These are phyloP conservation scores for Pammene aurita DNA, from an alignment of 2,888 invertebrate genomes.

Conservation along the genomic window DNA sequence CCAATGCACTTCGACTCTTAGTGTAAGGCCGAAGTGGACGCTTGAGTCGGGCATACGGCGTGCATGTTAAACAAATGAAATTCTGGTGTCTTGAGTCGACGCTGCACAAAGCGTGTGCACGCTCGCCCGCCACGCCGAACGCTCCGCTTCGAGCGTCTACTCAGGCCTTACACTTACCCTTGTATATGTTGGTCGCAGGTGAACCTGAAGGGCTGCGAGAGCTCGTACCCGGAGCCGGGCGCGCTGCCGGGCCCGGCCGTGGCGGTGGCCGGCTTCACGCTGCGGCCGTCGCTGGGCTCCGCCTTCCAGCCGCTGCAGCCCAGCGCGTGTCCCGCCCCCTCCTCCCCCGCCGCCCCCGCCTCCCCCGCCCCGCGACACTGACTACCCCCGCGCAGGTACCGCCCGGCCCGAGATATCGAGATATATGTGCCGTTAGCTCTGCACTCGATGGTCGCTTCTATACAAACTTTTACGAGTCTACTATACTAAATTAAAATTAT, in stretches of 20 bases:
- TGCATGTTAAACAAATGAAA: too few species aligned
- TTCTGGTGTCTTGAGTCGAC: too few species aligned
- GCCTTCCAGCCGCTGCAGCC: slow-evolving; percentile 89
- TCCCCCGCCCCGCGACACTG: slow-evolving; percentile 27
- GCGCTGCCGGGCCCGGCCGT: slow-evolving; percentile 85
- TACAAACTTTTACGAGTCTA: neutral
- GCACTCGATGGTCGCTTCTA: neutral
- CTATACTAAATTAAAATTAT: too few species aligned
- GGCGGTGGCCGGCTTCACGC: slow-evolving; percentile 86
- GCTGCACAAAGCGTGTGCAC: too few species aligned
- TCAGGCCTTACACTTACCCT: too few species aligned
- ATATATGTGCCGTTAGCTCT: neutral
- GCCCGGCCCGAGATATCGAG: neutral
- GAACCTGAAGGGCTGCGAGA: slow-evolving; percentile 84
- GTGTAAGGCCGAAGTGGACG: too few species aligned
- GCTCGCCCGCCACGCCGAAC: too few species aligned
- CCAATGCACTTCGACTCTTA: too few species aligned
- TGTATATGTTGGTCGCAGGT: slow-evolving; percentile 62
- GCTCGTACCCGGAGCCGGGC: slow-evolving; percentile 66
- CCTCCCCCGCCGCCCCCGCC: slow-evolving; percentile 44
- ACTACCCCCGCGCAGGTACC: too few species aligned
- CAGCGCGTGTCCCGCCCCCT: slow-evolving; percentile 47
- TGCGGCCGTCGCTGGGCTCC: slow-evolving; percentile 90
- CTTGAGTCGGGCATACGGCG: too few species aligned
- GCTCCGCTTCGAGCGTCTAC: too few species aligned